Conservation (phyloP, 1,140 invertebrate species). For the Onthophagus taurus region DNA sequence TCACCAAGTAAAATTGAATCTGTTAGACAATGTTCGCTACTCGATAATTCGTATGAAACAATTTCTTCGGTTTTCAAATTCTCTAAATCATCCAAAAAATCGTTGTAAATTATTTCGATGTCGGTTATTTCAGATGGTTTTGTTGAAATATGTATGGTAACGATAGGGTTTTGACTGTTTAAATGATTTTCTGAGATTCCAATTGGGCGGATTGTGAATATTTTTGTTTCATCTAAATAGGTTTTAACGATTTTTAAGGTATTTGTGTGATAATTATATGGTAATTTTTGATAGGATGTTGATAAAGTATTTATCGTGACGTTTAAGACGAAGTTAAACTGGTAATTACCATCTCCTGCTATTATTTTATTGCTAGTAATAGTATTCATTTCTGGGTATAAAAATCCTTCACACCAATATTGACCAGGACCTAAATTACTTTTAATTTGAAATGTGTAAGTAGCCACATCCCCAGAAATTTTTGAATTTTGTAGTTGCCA, state of each 20-base stretch:
- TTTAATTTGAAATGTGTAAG: neutral
- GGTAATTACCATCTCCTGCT: neutral
- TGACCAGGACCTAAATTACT: slow-evolving; percentile 1
- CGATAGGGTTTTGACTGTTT: neutral
- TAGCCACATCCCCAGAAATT: neutral
- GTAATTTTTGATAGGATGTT: neutral
- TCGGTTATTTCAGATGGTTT: no score
- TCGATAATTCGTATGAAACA: neutral
- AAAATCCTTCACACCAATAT: slow-evolving; percentile 1
- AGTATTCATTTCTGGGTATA: neutral
- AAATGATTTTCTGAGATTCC: neutral
- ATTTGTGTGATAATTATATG: slow-evolving; percentile 4
- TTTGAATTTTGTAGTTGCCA: neutral
- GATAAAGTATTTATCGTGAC: neutral
- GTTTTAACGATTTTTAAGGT: neutral
- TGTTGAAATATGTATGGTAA: slow-evolving; percentile 2
- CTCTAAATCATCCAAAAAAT: neutral
- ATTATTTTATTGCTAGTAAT: neutral
- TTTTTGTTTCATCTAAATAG: neutral
- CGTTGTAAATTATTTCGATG: neutral
- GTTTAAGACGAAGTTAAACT: slow-evolving; percentile 1
- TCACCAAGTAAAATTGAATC: neutral
- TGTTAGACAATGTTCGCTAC: neutral
- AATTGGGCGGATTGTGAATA: neutral
- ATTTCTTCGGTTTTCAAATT: neutral